phyloP scores from a whole-genome alignment of 2,797 vertebrate genomes.

The Rhincodon typus region DNA sequence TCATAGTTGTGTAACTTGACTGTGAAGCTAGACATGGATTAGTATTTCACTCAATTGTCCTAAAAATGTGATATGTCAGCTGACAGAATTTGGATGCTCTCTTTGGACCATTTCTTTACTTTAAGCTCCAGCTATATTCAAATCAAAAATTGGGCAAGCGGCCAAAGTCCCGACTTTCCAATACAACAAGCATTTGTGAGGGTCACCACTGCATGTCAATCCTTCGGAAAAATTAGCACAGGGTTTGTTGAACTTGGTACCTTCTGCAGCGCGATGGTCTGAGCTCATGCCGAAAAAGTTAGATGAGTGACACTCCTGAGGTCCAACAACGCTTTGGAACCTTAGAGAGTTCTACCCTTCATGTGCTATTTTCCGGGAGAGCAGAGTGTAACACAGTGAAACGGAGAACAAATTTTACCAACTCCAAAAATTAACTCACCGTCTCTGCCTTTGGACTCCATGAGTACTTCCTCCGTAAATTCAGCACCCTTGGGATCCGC shows the following conservation, averaged over 20 bases:
- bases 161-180: neutral
- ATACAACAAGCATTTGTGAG: neutral
- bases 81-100: neutral
- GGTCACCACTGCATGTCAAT: neutral
- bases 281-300: neutral
- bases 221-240: neutral
- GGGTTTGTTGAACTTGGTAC: neutral
- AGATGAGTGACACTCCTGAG: neutral
- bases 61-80: neutral
- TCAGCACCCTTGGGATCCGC: conserved; percentile 64
- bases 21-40: neutral
- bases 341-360: neutral
- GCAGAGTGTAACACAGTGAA: neutral
- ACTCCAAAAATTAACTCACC: conserved; percentile 55
- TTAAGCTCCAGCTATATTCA: too few relatives aligned
- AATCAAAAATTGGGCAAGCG: neutral
- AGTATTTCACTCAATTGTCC: neutral
- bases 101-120: neutral
- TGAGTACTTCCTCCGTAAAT: conserved; percentile 80
- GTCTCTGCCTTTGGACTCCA: conserved; percentile 88
- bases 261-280: neutral
- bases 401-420: too few relatives aligned
- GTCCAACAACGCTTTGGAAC: neutral
- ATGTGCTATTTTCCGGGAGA: neutral
- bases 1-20: neutral